A percentile compares a stretch with the other conserved stretches of the same genome.
Conservation (phyloP, 2,113 vertebrate genomes). For the Columba janthina region DNA sequence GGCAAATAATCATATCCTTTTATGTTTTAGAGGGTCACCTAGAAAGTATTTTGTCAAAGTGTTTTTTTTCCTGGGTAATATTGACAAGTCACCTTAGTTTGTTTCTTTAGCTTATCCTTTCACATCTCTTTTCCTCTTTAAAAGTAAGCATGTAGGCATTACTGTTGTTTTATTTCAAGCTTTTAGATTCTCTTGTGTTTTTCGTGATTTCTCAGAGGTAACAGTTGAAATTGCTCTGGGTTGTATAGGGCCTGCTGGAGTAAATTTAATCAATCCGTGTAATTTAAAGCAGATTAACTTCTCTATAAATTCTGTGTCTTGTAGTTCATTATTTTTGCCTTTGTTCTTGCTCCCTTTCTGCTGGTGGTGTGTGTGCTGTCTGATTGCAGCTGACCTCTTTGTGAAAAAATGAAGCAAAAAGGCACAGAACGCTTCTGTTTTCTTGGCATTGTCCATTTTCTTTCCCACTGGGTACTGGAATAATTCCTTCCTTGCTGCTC, state of each 20-base stretch:
- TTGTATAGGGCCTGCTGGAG: background rate
- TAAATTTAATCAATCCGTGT: background rate
- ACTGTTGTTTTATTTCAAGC: background rate
- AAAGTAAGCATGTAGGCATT: background rate
- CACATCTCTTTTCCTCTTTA: background rate
- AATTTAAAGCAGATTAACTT: background rate
- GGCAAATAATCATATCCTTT: background rate
- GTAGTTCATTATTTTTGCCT: background rate
- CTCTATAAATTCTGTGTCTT: background rate
- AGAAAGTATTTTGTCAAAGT: background rate
- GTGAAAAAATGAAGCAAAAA: background rate
- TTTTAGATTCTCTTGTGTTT: background rate
- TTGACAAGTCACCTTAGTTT: background rate
- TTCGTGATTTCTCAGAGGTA: background rate
- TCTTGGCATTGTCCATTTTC: background rate
- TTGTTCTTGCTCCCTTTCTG: background rate
- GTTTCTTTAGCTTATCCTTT: background rate
- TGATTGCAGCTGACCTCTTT: background rate
- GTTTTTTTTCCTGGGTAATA: background rate
- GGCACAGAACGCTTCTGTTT: background rate
- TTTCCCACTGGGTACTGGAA: background rate
- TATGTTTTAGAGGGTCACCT: background rate
- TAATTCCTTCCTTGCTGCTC: background rate
- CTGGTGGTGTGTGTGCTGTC: background rate
- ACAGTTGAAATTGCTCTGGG: background rate